Base-by-base conservation (phyloP, 1,140 invertebrate genomes). In the Brachionus calyciflorus region DNA sequence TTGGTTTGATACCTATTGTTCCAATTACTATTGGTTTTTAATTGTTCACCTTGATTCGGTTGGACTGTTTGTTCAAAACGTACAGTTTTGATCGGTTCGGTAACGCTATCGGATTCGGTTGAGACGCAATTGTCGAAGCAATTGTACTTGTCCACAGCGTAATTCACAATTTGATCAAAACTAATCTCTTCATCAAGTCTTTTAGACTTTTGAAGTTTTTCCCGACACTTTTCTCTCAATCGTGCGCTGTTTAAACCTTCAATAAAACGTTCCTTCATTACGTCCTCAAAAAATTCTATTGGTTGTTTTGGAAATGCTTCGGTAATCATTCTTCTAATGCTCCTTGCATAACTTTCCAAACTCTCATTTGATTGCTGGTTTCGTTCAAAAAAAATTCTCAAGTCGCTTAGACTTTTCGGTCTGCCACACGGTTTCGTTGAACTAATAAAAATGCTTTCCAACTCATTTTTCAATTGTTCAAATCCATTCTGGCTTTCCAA, bases 141-240 rank as follows among this genome's bases (percentile, higher is more conserved):
- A 24, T 51, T 51, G 48, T 51, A 21, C 4, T 51, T 51, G 19
- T 21, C 0, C 19, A 21, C 48, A 12, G 48, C 48, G 4, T 21
- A 51, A 51, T 51, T 21, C 10, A 51, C 48, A n/a, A 51, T 51
- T 51, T 51, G 48, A 51, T 51, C 48, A 51, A 51, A 51, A 51
- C 10, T 51, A 17, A 51, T 51, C 2, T 51, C 48, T 51, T 24
- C 6, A 17, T n/a, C 24, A 51, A 51, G 48, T 51, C 48, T 51
- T 9, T 17, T 17, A 3, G 48, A 51, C 48, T 21, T 51, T 51
- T 24, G 48, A 51, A 51, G 19, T 51, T 51, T 51, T 51, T 51
- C 48, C 19, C 48, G 48, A 51, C 48, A 51, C 48, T 51, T 51
- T 19, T 17, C 48, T 51, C 48, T 51, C 48, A 51, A 51, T 51